Evolutionary conservation across 2,113 vertebrate genomes (phyloP).

Genomic region (Origma solitaria): DNA sequence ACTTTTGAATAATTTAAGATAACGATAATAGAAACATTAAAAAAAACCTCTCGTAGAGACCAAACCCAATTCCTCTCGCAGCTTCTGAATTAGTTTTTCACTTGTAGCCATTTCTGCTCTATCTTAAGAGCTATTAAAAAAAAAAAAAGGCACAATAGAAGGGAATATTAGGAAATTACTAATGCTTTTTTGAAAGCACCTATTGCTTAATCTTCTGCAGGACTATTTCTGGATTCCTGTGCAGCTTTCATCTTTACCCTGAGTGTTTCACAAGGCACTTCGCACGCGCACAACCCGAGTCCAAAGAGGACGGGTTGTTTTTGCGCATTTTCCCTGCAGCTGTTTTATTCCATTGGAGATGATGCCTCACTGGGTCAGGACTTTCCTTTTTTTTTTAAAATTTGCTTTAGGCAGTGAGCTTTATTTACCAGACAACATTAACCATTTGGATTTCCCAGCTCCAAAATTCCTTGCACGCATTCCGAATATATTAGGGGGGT

Average conservation of each 20-base stretch:
- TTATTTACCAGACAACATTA: slow-evolving; percentile 25
- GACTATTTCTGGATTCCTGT: slow-evolving; percentile 24
- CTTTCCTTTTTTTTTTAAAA: background rate
- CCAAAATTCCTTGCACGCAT: background rate
- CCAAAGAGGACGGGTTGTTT: background rate
- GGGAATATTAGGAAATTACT: slow-evolving; percentile 14
- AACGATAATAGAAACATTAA: slow-evolving; percentile 53
- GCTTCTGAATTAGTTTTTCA: slow-evolving; percentile 40
- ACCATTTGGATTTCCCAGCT: background rate
- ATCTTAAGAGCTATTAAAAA: slow-evolving; percentile 12
- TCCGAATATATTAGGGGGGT: background rate
- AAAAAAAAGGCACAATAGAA: background rate
- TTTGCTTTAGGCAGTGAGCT: background rate
- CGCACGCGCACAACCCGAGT: background rate
- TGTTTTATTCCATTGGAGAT: background rate
- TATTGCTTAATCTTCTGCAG: background rate
- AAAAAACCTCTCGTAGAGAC: slow-evolving; percentile 1
- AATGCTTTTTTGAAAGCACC: slow-evolving; percentile 18
- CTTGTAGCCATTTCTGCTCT: slow-evolving; percentile 50
- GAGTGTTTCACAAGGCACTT: background rate
- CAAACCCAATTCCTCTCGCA: background rate
- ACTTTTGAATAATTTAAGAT: slow-evolving; percentile 59
- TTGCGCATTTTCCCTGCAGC: background rate
- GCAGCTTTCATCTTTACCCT: background rate
- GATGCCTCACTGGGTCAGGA: background rate